A percentile compares a stretch with the other conserved stretches of the same genome.
These are phyloP conservation scores for Dinomys branickii DNA, from an alignment of 2,113 vertebrate genomes.

Conservation along the genomic window DNA sequence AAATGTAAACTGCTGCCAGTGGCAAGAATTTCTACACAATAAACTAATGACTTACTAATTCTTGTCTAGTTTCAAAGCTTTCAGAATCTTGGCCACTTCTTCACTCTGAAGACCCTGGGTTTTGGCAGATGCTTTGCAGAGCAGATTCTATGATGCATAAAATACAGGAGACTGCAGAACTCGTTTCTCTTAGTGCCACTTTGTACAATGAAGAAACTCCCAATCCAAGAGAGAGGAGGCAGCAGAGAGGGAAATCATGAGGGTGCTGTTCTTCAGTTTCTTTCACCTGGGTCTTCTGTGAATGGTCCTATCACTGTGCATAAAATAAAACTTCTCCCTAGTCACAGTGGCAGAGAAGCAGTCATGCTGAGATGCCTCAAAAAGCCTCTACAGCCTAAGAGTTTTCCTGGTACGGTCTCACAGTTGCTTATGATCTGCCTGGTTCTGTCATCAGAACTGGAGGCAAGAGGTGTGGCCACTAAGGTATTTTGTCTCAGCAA, in stretches of 20 bases:
- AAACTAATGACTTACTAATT: not conserved
- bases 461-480: not conserved
- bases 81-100: not conserved
- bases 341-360: not conserved
- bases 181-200: not conserved
- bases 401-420: not conserved
- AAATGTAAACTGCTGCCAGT: not conserved
- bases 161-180: not conserved
- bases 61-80: not conserved
- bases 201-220: not conserved
- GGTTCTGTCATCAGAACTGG: not conserved
- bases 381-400: not conserved
- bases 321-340: not conserved
- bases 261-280: not conserved
- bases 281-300: not conserved
- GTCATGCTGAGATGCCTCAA: accelerated
- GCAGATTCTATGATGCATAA: conserved; percentile 27
- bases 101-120: not conserved
- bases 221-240: not conserved
- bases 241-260: not conserved
- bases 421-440: not conserved
- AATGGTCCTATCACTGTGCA: not conserved
- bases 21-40: not conserved
- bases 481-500: not conserved
- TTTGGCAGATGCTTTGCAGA: not conserved